Evolutionary conservation across 2,113 vertebrate genomes (phyloP).

Genomic region (Pelodiscus sinensis): DNA sequence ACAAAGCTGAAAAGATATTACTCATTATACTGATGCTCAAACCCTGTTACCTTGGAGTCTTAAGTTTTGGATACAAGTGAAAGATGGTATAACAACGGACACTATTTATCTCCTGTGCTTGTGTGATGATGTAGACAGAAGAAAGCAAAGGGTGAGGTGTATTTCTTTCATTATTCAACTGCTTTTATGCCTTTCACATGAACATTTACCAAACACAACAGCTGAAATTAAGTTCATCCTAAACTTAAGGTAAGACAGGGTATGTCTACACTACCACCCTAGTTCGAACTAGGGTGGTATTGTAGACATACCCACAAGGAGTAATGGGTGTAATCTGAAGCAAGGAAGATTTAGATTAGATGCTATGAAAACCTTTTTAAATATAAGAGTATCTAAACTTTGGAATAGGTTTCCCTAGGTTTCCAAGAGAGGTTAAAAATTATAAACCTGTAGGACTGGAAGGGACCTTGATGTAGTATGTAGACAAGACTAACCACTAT

Average conservation of each 20-base stretch:
- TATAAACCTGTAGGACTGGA: not conserved
- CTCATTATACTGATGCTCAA: slow-evolving; percentile 57
- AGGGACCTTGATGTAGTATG: not conserved
- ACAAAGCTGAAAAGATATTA: slow-evolving; percentile 34
- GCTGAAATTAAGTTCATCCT: slow-evolving; percentile 55
- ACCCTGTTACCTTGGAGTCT: slow-evolving; percentile 56
- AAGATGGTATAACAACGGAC: slow-evolving; percentile 61
- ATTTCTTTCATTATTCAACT: slow-evolving; percentile 70
- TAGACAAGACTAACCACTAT: not conserved
- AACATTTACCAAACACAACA: slow-evolving; percentile 64
- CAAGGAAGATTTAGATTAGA: not conserved
- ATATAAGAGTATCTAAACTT: not conserved
- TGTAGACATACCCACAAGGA: too few relatives aligned
- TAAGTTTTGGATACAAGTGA: slow-evolving; percentile 60
- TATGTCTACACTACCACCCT: too few relatives aligned
- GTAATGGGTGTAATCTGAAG: not conserved
- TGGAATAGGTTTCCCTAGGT: not conserved
- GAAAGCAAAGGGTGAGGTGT: slow-evolving; percentile 27
- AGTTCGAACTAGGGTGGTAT: too few relatives aligned
- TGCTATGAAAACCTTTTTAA: not conserved
- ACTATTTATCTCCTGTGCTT: slow-evolving; percentile 73
- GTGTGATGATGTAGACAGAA: slow-evolving; percentile 44
- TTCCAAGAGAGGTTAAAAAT: not conserved
- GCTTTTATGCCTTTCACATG: slow-evolving; percentile 48
- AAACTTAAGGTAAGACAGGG: not conserved